phyloP scores from a whole-genome alignment of 1,140 invertebrate genomes.

The Episyrphus balteatus region DNA sequence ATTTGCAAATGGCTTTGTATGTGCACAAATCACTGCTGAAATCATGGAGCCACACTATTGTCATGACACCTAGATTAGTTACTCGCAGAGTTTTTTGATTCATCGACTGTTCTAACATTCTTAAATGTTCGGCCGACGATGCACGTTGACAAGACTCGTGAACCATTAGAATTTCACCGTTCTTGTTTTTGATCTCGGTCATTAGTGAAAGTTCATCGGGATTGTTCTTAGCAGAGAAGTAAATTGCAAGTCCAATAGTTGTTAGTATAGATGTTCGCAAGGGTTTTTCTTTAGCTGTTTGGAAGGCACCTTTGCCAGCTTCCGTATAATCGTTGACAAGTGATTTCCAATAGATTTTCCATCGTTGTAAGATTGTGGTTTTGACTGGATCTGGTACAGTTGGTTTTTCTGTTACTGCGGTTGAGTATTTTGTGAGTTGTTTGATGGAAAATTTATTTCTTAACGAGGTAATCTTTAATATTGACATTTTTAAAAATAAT shows the following conservation, averaged over 20 bases:
- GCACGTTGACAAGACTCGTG: slow-evolving; percentile 52
- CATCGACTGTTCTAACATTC: slow-evolving; percentile 45
- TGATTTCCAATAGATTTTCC: slow-evolving; percentile 46
- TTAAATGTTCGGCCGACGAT: slow-evolving; percentile 45
- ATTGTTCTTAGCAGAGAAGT: not conserved
- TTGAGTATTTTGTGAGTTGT: too few relatives aligned
- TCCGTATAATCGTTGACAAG: slow-evolving; percentile 45
- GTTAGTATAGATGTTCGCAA: slow-evolving; percentile 37
- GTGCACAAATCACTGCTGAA: slow-evolving; percentile 46
- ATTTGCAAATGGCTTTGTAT: slow-evolving; percentile 57
- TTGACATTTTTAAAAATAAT: too few relatives aligned
- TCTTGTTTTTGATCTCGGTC: slow-evolving; percentile 3
- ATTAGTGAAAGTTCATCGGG: not conserved
- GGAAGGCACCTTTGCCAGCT: slow-evolving; percentile 40
- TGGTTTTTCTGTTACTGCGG: too few relatives aligned
- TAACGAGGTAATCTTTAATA: too few relatives aligned
- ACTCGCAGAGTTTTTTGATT: slow-evolving; percentile 51
- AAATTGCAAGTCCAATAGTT: not conserved
- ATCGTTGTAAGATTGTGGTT: slow-evolving; percentile 43
- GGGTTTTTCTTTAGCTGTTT: slow-evolving; percentile 42
- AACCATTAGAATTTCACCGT: slow-evolving; percentile 50
- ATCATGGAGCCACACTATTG: slow-evolving; percentile 59
- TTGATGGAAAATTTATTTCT: too few relatives aligned
- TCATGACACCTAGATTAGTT: slow-evolving; percentile 53
- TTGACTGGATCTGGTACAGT: too few relatives aligned